phyloP scores from a whole-genome alignment of 2,888 invertebrate genomes.

The Drosophila buzzatii region DNA sequence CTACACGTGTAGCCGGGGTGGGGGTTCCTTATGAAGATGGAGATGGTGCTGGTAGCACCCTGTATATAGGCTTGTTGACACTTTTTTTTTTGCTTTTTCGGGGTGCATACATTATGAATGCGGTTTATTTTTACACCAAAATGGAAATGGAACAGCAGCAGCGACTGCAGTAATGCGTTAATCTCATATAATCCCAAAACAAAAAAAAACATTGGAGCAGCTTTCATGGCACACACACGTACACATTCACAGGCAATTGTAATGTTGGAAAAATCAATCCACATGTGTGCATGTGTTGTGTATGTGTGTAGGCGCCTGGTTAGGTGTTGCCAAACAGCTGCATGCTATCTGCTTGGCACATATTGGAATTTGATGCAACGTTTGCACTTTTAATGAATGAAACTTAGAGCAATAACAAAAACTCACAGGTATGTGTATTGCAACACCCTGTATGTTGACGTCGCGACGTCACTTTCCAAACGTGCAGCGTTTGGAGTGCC shows the following conservation, averaged over 20 bases:
- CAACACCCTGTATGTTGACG: slow-evolving; percentile 64
- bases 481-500: slow-evolving; percentile 21
- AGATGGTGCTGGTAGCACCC: slow-evolving; percentile 42
- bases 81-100: slow-evolving; percentile 34
- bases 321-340: slow-evolving; percentile 60
- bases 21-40: slow-evolving; percentile 11
- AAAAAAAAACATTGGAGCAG: slow-evolving; percentile 62
- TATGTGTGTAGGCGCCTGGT: slow-evolving; percentile 41
- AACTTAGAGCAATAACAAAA: slow-evolving; percentile 43
- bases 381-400: slow-evolving; percentile 69
- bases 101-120: slow-evolving; percentile 42
- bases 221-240: slow-evolving; percentile 23
- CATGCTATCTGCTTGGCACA: slow-evolving; percentile 34
- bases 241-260: slow-evolving; percentile 16
- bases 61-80: slow-evolving; percentile 68
- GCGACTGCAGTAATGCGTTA: slow-evolving; percentile 52
- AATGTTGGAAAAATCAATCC: slow-evolving; percentile 75
- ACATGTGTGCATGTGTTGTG: slow-evolving; percentile 65
- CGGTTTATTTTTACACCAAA: slow-evolving; percentile 58
- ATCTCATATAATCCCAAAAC: slow-evolving; percentile 63
- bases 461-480: slow-evolving; percentile 18
- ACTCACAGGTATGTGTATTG: slow-evolving; percentile 65
- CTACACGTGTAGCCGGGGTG: slow-evolving; percentile 60
- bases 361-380: slow-evolving; percentile 55
- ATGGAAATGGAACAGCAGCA: slow-evolving; percentile 47